Conservation (phyloP, 2,888 invertebrate species). For the Ypsolopha scabrella region DNA sequence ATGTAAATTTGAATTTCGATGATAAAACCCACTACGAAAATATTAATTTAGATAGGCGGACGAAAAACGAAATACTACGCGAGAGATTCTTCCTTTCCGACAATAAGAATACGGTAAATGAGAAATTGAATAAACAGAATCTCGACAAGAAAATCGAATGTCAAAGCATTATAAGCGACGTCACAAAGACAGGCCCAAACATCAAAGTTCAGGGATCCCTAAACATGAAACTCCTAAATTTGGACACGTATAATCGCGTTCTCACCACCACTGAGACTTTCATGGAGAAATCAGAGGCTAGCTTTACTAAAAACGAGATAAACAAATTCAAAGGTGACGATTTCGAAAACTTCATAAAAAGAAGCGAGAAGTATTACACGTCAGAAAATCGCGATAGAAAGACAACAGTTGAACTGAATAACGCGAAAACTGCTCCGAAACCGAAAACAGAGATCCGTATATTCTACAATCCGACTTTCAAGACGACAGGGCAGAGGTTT, state of each 20-base stretch:
- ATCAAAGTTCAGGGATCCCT: slow-evolving; percentile 50
- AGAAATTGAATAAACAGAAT: slow-evolving; percentile 35
- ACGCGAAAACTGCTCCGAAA: slow-evolving; percentile 19
- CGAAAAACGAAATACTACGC: slow-evolving; percentile 48
- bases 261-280: slow-evolving; percentile 54
- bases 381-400: slow-evolving; percentile 38
- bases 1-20: slow-evolving; percentile 43
- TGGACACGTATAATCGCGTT: slow-evolving; percentile 52
- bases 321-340: slow-evolving; percentile 37
- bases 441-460: slow-evolving; percentile 55
- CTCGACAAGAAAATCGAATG: slow-evolving; percentile 55
- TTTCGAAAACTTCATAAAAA: slow-evolving; percentile 54
- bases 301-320: slow-evolving; percentile 48
- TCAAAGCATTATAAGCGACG: slow-evolving; percentile 52
- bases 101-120: slow-evolving; percentile 47
- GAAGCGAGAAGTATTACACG: slow-evolving; percentile 59
- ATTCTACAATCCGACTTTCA: slow-evolving; percentile 60
- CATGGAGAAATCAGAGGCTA: slow-evolving; percentile 45
- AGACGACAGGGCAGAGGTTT: slow-evolving; percentile 24
- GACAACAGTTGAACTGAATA: slow-evolving; percentile 37
- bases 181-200: slow-evolving; percentile 43
- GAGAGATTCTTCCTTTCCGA: slow-evolving; percentile 43
- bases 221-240: slow-evolving; percentile 53
- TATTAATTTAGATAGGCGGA: slow-evolving; percentile 25
- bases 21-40: slow-evolving; percentile 16